Base-by-base conservation (phyloP, 1,140 invertebrate genomes). In the Physella acuta region DNA sequence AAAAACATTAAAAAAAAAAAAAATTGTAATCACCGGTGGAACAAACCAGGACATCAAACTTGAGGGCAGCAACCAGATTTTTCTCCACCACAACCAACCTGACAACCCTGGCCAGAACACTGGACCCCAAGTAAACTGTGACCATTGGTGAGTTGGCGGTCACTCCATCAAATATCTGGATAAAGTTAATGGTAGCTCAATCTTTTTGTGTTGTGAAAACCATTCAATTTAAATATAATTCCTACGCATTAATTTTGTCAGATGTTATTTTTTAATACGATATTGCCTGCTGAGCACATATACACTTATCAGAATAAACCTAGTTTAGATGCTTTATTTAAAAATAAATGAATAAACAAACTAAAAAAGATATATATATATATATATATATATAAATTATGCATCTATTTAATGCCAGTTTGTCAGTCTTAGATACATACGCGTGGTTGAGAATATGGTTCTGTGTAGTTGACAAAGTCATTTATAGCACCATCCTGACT, bases 41-140 rank as follows among this genome's bases (percentile, higher is more conserved):
- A 52, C 62, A 64, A 5, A 53, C 51, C 20, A 64, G 33, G 2
- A 64, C 62, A 64, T 64, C 62, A 49, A 49, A 64, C 24, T 52
- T 64, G 44, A 64, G 62, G 44, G 62, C 62, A 34, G 62, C 28
- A 14, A 51, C 14, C 11, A 26, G n/a, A 28, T 52, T 1, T 28
- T 44, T 37, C 1, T 64, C 3, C 20, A 52, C 3, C 14, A 64
- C n/a, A 1, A 52, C 2, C 1, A 64, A 16, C 24, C 62, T 64
- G 14, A 52, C 51, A 30, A 53, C 8, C 62, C 62, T 64, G 28
- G 62, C 62, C 28, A 3, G 5, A 1, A 64, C 49, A 52, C 44
- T 64, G 11, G 62, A 64, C 17, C 0, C n/a, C 2, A 64, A 28
- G 26, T 30, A 52, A 11, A 64, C 4, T 4, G 62, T 64, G n/a